Evolutionary conservation across 2,113 vertebrate species (phyloP).

Genomic region (Nannobrachium achirus): DNA sequence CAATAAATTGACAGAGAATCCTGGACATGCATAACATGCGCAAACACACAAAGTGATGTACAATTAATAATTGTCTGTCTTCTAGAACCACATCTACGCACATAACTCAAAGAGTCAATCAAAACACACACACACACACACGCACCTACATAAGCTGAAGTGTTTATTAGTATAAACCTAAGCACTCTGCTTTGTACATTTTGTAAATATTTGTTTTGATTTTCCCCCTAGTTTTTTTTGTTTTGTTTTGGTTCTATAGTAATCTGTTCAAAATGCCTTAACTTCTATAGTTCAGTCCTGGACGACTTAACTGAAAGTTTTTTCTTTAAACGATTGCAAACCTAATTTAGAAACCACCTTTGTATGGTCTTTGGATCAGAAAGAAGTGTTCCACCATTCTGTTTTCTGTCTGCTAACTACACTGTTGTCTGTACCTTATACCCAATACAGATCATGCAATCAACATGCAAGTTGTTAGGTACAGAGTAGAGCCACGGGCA

Average conservation of each 20-base stretch:
- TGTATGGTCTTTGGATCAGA: conserved; percentile 37
- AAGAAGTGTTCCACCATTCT: conserved; percentile 23
- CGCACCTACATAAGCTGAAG: conserved; percentile 44
- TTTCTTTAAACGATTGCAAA: conserved; percentile 31
- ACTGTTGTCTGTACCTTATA: conserved; percentile 21
- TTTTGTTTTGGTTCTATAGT: conserved; percentile 41
- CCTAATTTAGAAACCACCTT: conserved; percentile 57
- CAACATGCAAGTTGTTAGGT: conserved; percentile 41
- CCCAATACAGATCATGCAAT: conserved; percentile 17
- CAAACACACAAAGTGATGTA: conserved; percentile 20
- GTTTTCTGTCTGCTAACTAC: conserved; percentile 34
- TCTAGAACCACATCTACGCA: conserved; percentile 48
- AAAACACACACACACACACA: conserved; percentile 26
- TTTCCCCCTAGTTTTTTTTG: conserved; percentile 25
- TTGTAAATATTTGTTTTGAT: conserved; percentile 64
- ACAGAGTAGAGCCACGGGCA: conserved; percentile 33
- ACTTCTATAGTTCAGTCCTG: conserved; percentile 74
- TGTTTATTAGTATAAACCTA: conserved; percentile 54
- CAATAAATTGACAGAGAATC: conserved; percentile 43
- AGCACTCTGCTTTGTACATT: conserved; percentile 74
- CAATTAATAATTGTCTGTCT: conserved; percentile 37
- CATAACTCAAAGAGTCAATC: conserved; percentile 26
- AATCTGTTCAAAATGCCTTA: conserved; percentile 80
- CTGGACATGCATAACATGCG: conserved; percentile 64
- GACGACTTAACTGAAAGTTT: conserved; percentile 58